Conservation (phyloP, 1,140 invertebrate genomes). For the Bombus cullumanus region DNA sequence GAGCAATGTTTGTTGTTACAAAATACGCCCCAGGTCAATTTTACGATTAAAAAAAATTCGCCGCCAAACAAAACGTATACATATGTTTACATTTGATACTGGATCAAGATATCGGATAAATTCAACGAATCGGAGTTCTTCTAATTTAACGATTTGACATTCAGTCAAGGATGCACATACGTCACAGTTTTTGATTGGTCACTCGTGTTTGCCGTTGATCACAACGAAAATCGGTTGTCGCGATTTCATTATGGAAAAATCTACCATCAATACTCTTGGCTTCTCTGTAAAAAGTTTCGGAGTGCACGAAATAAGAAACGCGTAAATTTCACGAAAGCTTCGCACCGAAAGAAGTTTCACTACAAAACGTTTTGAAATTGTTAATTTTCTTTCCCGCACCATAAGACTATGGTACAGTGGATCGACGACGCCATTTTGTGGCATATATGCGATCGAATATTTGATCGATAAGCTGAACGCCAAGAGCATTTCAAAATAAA, state of each 20-base stretch:
- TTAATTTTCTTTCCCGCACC: background rate
- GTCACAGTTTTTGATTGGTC: background rate
- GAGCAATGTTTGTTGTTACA: background rate
- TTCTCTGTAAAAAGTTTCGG: too few relatives aligned
- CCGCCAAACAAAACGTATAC: background rate
- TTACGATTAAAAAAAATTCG: background rate
- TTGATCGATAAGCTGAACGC: conserved; percentile 1
- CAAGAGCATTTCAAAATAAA: background rate
- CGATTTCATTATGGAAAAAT: too few relatives aligned
- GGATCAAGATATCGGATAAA: too few relatives aligned
- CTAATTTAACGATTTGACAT: background rate
- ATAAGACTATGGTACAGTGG: background rate
- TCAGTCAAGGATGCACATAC: background rate
- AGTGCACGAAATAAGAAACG: background rate
- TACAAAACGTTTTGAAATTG: background rate
- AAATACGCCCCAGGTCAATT: background rate
- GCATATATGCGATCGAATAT: conserved; percentile 33
- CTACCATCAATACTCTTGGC: background rate
- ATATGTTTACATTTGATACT: background rate
- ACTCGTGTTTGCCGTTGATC: background rate
- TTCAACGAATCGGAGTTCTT: background rate
- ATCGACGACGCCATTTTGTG: conserved; percentile 59
- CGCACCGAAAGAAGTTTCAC: background rate
- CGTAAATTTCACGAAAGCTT: background rate
- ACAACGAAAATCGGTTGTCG: background rate